Conservation (phyloP, 2,113 vertebrate genomes). For the Bos taurus region ARS-UCD2.0 NC_037350.1:13880501-13881000, state of each 20-base stretch:
- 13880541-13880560: rapidly evolving
- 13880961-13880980: neutral
- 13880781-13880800: neutral
- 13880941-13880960: neutral
- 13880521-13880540: neutral
- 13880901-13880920: neutral
- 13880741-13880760: neutral
- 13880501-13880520: neutral
- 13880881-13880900: neutral
- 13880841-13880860: neutral
- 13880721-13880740: neutral
- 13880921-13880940: neutral
- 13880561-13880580: neutral
- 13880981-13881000: neutral
- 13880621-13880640: neutral
- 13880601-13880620: neutral
- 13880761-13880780: neutral
- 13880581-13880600: neutral
- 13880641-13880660: neutral
- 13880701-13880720: neutral
- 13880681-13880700: neutral
- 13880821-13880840: neutral
- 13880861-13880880: neutral
- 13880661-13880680: neutral
- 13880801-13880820: neutral